phyloP scores from a whole-genome alignment of 1,140 invertebrate genomes.

The Caenorhabditis tropicalis region DNA sequence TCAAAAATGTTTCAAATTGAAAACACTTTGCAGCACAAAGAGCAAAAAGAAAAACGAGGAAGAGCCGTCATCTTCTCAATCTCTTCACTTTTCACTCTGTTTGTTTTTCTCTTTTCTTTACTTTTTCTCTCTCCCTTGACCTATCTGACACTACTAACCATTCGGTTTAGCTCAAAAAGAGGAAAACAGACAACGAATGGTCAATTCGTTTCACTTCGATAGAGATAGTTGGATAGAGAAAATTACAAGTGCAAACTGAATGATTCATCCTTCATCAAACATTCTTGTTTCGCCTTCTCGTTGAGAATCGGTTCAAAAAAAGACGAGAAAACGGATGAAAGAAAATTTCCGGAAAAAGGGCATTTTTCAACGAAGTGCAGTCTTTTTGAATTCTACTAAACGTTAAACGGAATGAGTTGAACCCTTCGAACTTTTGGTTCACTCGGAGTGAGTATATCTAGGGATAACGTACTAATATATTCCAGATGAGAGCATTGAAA shows the following conservation, averaged over 20 bases:
- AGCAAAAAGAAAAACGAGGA: background rate
- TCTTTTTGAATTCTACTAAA: too few species aligned
- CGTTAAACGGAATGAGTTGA: too few species aligned
- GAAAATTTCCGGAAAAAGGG: background rate
- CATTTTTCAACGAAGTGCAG: background rate
- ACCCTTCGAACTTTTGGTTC: too few species aligned
- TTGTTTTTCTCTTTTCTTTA: background rate
- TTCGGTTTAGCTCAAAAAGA: background rate
- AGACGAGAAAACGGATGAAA: background rate
- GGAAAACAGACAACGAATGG: background rate
- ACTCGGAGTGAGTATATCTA: too few species aligned
- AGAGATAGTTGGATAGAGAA: background rate
- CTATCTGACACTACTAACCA: background rate
- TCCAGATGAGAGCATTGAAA: too few species aligned
- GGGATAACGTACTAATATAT: too few species aligned
- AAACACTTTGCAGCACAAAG: background rate
- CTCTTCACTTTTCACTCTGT: background rate
- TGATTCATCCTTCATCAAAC: conserved; percentile 30
- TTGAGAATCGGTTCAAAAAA: background rate
- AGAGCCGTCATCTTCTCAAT: background rate
- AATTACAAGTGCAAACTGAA: conserved; percentile 27
- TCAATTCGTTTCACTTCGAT: background rate
- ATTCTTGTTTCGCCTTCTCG: conserved; percentile 4
- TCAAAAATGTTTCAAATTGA: too few species aligned
- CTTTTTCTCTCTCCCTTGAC: background rate